These are phyloP conservation scores for Fregetta grallaria DNA, from an alignment of 2,113 vertebrate species.

Conservation along the genomic window DNA sequence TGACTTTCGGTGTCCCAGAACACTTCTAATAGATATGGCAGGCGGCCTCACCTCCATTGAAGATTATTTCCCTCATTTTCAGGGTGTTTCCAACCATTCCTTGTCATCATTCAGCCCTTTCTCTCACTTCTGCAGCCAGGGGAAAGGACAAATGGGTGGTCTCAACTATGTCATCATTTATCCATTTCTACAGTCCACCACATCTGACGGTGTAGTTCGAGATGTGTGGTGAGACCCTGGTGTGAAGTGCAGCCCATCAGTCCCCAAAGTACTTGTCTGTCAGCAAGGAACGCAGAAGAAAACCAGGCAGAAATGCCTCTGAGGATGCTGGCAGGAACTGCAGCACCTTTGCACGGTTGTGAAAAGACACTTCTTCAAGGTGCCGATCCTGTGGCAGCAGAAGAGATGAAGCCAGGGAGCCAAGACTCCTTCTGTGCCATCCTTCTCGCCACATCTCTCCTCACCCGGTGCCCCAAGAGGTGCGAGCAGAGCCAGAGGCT, in stretches of 20 bases:
- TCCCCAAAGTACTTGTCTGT: background rate
- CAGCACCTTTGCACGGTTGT: background rate
- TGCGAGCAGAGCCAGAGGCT: background rate
- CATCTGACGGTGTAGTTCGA: fast-evolving
- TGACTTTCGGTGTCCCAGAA: background rate
- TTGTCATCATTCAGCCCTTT: background rate
- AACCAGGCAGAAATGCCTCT: background rate
- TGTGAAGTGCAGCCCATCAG: background rate
- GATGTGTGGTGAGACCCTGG: background rate
- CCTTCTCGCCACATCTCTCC: background rate
- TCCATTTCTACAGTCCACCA: background rate
- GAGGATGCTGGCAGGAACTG: background rate
- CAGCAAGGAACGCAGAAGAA: background rate
- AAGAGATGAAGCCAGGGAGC: background rate
- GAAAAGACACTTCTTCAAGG: background rate
- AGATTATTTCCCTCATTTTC: background rate
- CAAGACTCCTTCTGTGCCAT: background rate
- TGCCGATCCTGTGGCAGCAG: background rate
- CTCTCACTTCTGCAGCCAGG: background rate
- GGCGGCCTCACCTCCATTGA: background rate
- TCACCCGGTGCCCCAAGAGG: background rate
- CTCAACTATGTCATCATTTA: background rate
- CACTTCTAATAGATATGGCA: background rate
- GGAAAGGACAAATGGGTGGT: background rate
- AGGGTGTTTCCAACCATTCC: background rate